A percentile compares a stretch with the other conserved stretches of the same genome.
phyloP scores from a whole-genome alignment of 2,113 vertebrate species.

The Myanophis thanlyinensis region DNA sequence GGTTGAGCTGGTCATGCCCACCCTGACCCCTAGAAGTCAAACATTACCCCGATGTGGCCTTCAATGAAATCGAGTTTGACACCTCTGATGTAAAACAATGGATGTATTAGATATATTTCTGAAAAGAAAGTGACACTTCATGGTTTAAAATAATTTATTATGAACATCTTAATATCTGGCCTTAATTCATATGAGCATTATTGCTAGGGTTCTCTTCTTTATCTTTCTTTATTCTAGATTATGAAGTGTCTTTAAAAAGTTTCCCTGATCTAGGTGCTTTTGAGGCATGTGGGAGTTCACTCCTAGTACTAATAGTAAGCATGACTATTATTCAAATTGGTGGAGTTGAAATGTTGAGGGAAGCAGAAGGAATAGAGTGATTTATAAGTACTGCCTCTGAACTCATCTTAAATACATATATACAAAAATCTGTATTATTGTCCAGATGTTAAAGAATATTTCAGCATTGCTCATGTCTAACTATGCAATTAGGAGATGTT shows the following conservation, averaged over 20 bases:
- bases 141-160: background rate
- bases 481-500: background rate
- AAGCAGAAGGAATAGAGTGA: background rate
- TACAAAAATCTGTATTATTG: background rate
- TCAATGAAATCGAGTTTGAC: too few relatives aligned
- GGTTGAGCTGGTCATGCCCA: too few relatives aligned
- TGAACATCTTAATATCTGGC: background rate
- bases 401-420: background rate
- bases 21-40: too few relatives aligned
- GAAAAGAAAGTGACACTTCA: background rate
- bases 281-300: background rate
- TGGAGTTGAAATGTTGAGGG: background rate
- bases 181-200: background rate
- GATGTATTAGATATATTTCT: background rate
- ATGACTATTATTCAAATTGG: too few relatives aligned
- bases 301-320: background rate
- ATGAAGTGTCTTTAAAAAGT: background rate
- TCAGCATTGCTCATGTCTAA: background rate
- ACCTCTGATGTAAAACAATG: background rate
- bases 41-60: too few relatives aligned
- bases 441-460: background rate
- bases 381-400: background rate
- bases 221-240: background rate
- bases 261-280: background rate
- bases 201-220: background rate